Evolutionary conservation across 2,888 invertebrate species (phyloP).

Genomic region (Pseudolycoriella hygida): DNA sequence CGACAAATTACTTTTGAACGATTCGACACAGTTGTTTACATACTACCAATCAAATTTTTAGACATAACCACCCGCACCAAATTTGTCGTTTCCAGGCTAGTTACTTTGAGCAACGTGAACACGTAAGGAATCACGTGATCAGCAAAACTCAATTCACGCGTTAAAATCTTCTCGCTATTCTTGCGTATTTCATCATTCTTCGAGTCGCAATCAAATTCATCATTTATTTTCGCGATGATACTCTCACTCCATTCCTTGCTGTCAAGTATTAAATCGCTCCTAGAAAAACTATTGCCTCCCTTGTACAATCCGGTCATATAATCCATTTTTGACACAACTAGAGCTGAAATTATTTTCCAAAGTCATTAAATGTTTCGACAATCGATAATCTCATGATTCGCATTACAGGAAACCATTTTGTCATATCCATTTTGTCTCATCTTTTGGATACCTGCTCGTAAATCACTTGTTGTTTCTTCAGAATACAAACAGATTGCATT

Average conservation of each 20-base stretch:
- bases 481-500: too few species aligned
- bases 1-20: constrained; percentile 14
- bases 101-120: constrained; percentile 38
- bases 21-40: constrained; percentile 7
- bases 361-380: too few species aligned
- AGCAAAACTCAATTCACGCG: constrained; percentile 55
- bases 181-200: constrained; percentile 31
- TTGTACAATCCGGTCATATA: too few species aligned
- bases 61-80: constrained; percentile 36
- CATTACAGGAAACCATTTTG: too few species aligned
- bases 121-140: constrained; percentile 53
- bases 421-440: too few species aligned
- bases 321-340: too few species aligned
- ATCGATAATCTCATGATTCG: too few species aligned
- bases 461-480: too few species aligned
- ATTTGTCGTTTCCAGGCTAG: constrained; percentile 34
- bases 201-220: constrained; percentile 69
- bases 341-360: too few species aligned
- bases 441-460: too few species aligned
- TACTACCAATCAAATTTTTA: constrained; percentile 12
- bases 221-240: constrained; percentile 29
- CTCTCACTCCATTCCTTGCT: constrained; percentile 53
- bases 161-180: constrained; percentile 43
- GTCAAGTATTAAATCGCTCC: constrained; percentile 60
- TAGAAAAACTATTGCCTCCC: constrained; percentile 35